These are phyloP conservation scores for Tethea ocularis DNA, from an alignment of 2,888 invertebrate species.

Conservation along the genomic window DNA sequence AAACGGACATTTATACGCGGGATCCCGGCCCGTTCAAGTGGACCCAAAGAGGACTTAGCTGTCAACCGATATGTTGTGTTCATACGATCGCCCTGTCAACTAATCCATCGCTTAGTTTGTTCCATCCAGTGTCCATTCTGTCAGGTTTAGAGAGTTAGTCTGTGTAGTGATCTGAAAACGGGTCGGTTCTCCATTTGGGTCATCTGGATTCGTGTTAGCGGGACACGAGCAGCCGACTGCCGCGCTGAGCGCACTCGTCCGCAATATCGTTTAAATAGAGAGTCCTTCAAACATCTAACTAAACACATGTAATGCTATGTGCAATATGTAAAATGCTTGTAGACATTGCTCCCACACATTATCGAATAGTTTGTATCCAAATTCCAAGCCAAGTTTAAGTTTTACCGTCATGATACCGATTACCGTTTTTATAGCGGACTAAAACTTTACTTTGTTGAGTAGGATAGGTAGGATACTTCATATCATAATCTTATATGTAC, in stretches of 20 bases:
- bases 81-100: slow-evolving; percentile 23
- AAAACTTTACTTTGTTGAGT: too few species aligned
- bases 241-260: slow-evolving; percentile 44
- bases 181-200: slow-evolving; percentile 61
- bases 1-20: slow-evolving; percentile 54
- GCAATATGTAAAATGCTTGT: neutral
- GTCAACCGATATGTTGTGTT: slow-evolving; percentile 16
- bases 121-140: slow-evolving; percentile 22
- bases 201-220: slow-evolving; percentile 60
- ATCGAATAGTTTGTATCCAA: neutral
- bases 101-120: slow-evolving; percentile 34
- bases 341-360: too few species aligned
- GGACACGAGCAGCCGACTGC: slow-evolving; percentile 43
- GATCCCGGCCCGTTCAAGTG: slow-evolving; percentile 5
- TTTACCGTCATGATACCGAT: too few species aligned
- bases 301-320: slow-evolving; percentile 10
- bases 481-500: too few species aligned
- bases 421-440: too few species aligned
- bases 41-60: slow-evolving; percentile 4
- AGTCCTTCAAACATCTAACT: slow-evolving; percentile 30
- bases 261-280: slow-evolving; percentile 43
- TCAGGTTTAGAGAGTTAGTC: slow-evolving; percentile 44
- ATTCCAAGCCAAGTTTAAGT: too few species aligned
- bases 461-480: too few species aligned
- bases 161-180: slow-evolving; percentile 58